Base-by-base conservation (phyloP, 1,140 invertebrate species). In the Saccostrea glomerata region DNA sequence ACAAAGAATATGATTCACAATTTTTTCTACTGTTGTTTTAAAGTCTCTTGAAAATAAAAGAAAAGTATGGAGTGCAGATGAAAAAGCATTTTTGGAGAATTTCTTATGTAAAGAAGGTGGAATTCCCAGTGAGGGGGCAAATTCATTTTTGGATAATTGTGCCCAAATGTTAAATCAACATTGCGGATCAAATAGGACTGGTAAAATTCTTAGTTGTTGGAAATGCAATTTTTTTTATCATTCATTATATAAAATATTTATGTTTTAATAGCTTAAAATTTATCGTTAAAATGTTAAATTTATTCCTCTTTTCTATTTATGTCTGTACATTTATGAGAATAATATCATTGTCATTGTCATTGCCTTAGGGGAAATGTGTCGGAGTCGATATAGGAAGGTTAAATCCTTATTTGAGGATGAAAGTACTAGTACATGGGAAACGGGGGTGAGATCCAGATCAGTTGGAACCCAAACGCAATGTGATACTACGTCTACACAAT, bases 341-440 rank as follows among this genome's bases (percentile, higher is more conserved):
- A 56, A 13, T 56, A 7, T 6, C 13, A 6, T 56, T 6, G 6
- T 13, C 55, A 13, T 7, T 56, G 55, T 56, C 55, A 56, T 56
- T 56, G 13, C n/a, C n/a, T 23, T n/a, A 70, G 66, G 66, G n/a
- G 66, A 30, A 70, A 70, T 70, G 66, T 70, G 66, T 25, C 66
- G 17, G 5, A 70, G 66, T 70, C 23, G 66, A 25, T 23, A 70
- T 5, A 70, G n/a, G 12, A 70, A 70, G 23, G 66, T 70, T 20
- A 70, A n/a, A 70, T 70, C 66, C 66, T 25, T 70, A n/a, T 70
- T 70, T 70, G 66, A 23, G 5, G n/a, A 25, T 25, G 13, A 1
- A 47, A 47, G 40, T 47, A 47, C 2, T n/a, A n/a, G n/a, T n/a
- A n/a, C n/a, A 47, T 47, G 40, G 2, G 40, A 47, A 2, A 58